Conservation (phyloP, 2,797 vertebrate species). For the Pagetopsis macropterus region DNA sequence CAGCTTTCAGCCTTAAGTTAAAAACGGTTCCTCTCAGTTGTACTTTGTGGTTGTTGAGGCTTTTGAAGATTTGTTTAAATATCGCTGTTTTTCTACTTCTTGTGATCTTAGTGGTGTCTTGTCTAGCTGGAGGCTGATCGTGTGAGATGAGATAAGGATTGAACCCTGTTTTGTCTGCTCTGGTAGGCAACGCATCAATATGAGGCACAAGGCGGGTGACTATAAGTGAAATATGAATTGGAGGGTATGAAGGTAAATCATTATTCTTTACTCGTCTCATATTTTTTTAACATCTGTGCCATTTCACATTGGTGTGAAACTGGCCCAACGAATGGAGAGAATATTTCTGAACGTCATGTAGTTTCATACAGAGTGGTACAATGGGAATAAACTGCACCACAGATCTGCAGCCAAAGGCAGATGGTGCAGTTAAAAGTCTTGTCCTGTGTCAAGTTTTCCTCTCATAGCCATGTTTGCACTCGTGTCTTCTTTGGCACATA, state of each 20-base stretch:
- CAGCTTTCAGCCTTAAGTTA: background rate
- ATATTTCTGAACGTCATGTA: too few relatives aligned
- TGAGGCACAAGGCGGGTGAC: constrained; percentile 6
- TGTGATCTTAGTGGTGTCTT: background rate
- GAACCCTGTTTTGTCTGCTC: constrained; percentile 16
- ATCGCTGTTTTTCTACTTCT: constrained; percentile 6
- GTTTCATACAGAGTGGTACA: constrained; percentile 10
- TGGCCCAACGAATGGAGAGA: background rate
- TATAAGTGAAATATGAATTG: constrained; percentile 7
- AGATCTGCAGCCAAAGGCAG: constrained; percentile 25
- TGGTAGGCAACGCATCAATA: constrained; percentile 18
- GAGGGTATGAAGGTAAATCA: background rate
- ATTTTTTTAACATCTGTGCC: background rate
- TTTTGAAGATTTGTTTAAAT: background rate
- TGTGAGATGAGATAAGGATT: constrained; percentile 13
- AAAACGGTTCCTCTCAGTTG: background rate
- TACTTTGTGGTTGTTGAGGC: background rate
- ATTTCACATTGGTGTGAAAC: background rate
- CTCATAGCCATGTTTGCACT: constrained; percentile 3
- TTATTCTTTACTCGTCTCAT: background rate
- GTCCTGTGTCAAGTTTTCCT: constrained; percentile 29
- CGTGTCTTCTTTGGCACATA: background rate
- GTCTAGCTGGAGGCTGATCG: constrained; percentile 8
- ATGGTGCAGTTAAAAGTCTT: constrained; percentile 22
- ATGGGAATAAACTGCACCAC: constrained; percentile 6